Base-by-base conservation (phyloP, 2,888 invertebrate species). In the Drosophila neotestacea region DNA sequence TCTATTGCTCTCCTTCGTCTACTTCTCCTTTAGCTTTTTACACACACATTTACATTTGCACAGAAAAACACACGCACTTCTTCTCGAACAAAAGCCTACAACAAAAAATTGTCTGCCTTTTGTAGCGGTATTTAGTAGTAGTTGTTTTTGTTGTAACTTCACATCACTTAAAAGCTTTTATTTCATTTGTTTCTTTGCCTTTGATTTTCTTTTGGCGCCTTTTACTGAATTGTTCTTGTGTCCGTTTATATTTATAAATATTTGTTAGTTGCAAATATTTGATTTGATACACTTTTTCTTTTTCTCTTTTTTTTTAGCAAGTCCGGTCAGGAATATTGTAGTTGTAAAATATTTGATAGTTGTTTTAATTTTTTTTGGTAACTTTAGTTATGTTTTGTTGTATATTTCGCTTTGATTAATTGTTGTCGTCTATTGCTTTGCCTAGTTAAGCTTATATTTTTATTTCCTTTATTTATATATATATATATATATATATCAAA, bases 361-460 rank as follows among this genome's bases (percentile, higher is more conserved):
- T 64, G 10, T 41, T 13, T 11, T n/a, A 34, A 61, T 71, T 56
- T 63, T 58, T 56, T 62, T 59, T 74, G 34, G 70, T 74, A 69
- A 58, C 39, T 62, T 56, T 50, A 66, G 11, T 59, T 72, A 10
- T 28, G 16, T 22, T 11, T 51, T 50, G 11, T 50, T 47, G 38
- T 55, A 48, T 54, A 22, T 28, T 39, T 48, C 22, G 32, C 32
- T 60, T 41, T 36, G n/a, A 34, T 62, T 47, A 55, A 22, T 44
- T 64, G 41, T 61, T 67, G 47, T 76, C 65, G 64, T 75, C 66
- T 71, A 56, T 63, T 71, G 62, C 48, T 76, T 72, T 70, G 38
- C 44, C 30, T 61, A 47, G 46, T 47, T 55, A 61, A 54, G 55
- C 34, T 54, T 41, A 39, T 51, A 39, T 32, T 56, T 48, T 46